These are phyloP conservation scores for Acrocera orbiculus DNA, from an alignment of 2,888 invertebrate genomes.

Conservation along the genomic window DNA sequence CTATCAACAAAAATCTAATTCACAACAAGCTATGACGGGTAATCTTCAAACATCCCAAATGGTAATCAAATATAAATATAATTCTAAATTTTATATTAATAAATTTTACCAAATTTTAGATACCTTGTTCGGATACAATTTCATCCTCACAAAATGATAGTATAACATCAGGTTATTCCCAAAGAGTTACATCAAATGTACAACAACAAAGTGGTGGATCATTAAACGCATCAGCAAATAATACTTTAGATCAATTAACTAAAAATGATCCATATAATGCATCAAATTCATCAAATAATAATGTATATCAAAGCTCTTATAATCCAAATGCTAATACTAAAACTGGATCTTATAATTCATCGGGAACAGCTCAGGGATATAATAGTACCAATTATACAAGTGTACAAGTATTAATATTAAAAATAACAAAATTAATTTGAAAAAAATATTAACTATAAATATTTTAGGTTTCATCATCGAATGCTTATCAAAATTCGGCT, in stretches of 20 bases:
- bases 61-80: constrained; percentile 18
- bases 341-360: constrained; percentile 25
- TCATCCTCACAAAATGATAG: constrained; percentile 20
- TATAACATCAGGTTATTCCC: constrained; percentile 23
- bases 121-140: constrained; percentile 9
- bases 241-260: constrained; percentile 24
- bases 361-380: constrained; percentile 25
- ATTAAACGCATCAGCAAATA: constrained; percentile 16
- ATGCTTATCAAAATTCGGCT: constrained; percentile 25
- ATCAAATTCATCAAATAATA: constrained; percentile 18
- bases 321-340: constrained; percentile 20
- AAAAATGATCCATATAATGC: constrained; percentile 30
- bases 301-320: constrained; percentile 27
- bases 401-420: constrained; percentile 20
- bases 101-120: constrained; percentile 3
- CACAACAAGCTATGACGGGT: constrained; percentile 16
- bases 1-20: constrained; percentile 25
- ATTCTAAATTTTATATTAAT: too few species aligned
- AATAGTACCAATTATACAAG: constrained; percentile 27
- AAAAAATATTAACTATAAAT: not conserved
- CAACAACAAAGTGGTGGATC: constrained; percentile 19
- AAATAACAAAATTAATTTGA: not conserved
- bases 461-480: constrained; percentile 22
- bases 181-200: constrained; percentile 18
- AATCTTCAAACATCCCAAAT: constrained; percentile 29